phyloP scores from a whole-genome alignment of 1,140 invertebrate genomes.

The Ptiloglossa arizonensis region DNA sequence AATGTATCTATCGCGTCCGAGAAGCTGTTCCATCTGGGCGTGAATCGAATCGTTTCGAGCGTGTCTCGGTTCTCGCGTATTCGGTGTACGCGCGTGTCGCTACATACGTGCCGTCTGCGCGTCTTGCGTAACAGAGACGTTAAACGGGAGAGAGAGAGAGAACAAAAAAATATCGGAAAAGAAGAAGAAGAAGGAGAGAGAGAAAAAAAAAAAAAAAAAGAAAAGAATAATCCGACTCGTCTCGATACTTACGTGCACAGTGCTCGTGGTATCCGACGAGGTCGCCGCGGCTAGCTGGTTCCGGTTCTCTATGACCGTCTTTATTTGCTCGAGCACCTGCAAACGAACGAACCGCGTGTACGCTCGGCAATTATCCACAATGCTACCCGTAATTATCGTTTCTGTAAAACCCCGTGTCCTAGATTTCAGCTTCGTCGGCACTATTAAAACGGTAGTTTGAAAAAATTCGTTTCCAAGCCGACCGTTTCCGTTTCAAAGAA shows the following conservation, averaged over 20 bases:
- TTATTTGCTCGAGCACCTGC: conserved; percentile 80
- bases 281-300: conserved; percentile 75
- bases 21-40: no score
- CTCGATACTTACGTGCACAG: conserved; percentile 69
- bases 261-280: conserved; percentile 64
- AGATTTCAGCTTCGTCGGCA: conserved; percentile 7
- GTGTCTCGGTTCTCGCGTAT: no score
- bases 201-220: no score
- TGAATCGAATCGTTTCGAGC: no score
- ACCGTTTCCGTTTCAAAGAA: not conserved
- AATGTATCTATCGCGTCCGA: not conserved
- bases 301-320: conserved; percentile 79
- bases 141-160: no score
- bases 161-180: no score
- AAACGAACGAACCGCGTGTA: conserved; percentile 56
- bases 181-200: no score
- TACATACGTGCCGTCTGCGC: no score
- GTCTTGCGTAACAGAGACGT: no score
- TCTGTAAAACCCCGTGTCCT: conserved; percentile 26
- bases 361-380: conserved; percentile 34
- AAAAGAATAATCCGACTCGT: not conserved
- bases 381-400: conserved; percentile 36
- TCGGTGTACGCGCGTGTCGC: no score
- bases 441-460: conserved; percentile 14
- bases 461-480: not conserved